Evolutionary conservation across 1,140 invertebrate species (phyloP).

Genomic region (Acromyrmex echinatior): DNA sequence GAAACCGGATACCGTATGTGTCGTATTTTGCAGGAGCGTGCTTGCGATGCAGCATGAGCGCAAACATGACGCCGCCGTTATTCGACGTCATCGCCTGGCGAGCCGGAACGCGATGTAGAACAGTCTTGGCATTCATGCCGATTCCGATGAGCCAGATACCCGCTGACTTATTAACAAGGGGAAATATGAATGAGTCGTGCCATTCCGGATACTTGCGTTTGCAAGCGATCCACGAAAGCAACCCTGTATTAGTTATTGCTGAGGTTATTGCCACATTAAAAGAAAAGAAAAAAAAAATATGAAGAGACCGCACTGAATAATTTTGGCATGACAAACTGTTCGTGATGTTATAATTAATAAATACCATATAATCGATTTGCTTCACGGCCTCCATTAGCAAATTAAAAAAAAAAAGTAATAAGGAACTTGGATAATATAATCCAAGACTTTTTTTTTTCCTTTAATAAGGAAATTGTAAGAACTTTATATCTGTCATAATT

Average conservation of each 20-base stretch:
- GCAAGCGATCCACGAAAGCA: not conserved
- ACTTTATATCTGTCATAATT: not conserved
- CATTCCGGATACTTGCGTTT: not conserved
- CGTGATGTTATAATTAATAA: not conserved
- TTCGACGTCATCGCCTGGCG: conserved; percentile 60
- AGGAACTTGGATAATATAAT: too few relatives aligned
- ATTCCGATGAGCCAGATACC: conserved; percentile 49
- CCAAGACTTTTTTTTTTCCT: too few relatives aligned
- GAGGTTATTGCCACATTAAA: not conserved
- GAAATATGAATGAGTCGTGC: conserved; percentile 51
- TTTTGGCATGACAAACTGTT: not conserved
- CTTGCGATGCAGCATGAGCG: conserved; percentile 53
- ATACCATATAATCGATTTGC: not conserved
- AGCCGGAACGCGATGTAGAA: conserved; percentile 55
- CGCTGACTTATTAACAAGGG: conserved; percentile 38
- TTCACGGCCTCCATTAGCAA: too few relatives aligned
- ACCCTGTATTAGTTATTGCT: not conserved
- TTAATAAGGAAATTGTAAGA: too few relatives aligned
- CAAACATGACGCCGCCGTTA: conserved; percentile 56
- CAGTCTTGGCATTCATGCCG: conserved; percentile 69
- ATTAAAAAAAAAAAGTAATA: not conserved
- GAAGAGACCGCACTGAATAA: not conserved
- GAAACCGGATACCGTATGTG: conserved; percentile 58
- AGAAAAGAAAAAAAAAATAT: not conserved
- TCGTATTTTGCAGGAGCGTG: conserved; percentile 55